Conservation (phyloP, 2,797 vertebrate genomes). For the Syngnathus rostellatus region DNA sequence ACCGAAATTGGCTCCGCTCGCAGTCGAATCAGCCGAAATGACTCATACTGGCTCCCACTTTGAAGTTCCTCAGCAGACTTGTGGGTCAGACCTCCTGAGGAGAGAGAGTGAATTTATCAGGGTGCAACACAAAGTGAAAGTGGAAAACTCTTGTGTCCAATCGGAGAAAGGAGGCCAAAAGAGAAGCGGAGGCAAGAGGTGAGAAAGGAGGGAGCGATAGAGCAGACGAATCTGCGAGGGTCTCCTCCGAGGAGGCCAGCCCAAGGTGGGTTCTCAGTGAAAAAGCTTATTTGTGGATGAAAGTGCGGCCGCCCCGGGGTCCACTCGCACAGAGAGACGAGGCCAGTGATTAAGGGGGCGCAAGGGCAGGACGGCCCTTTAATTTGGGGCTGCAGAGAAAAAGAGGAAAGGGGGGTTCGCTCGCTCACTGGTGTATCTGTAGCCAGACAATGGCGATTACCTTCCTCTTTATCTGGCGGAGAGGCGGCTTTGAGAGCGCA, state of each 20-base stretch:
- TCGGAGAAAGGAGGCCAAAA: conserved; percentile 37
- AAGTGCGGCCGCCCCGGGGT: conserved; percentile 73
- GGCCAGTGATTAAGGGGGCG: conserved; percentile 78
- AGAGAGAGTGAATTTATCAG: conserved; percentile 56
- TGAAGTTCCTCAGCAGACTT: conserved; percentile 57
- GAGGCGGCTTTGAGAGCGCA: conserved; percentile 92
- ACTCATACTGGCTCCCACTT: conserved; percentile 37
- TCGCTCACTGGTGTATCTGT: conserved; percentile 81
- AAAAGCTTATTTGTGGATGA: conserved; percentile 76
- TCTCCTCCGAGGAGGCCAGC: conserved; percentile 54
- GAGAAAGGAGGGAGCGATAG: conserved; percentile 37
- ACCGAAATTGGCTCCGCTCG: conserved; percentile 24
- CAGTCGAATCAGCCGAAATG: conserved; percentile 35
- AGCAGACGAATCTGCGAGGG: conserved; percentile 44
- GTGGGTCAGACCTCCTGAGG: conserved; percentile 61
- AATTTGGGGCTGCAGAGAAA: conserved; percentile 76
- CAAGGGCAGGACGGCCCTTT: conserved; percentile 76
- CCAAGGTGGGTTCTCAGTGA: conserved; percentile 62
- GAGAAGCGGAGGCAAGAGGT: conserved; percentile 34
- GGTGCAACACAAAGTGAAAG: conserved; percentile 46
- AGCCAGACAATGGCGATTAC: conserved; percentile 94
- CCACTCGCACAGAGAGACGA: conserved; percentile 69
- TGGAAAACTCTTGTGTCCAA: conserved; percentile 51
- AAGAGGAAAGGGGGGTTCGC: conserved; percentile 55
- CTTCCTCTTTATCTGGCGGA: conserved; percentile 96